phyloP scores from a whole-genome alignment of 2,113 vertebrate genomes.

The Diglossa brunneiventris region DNA sequence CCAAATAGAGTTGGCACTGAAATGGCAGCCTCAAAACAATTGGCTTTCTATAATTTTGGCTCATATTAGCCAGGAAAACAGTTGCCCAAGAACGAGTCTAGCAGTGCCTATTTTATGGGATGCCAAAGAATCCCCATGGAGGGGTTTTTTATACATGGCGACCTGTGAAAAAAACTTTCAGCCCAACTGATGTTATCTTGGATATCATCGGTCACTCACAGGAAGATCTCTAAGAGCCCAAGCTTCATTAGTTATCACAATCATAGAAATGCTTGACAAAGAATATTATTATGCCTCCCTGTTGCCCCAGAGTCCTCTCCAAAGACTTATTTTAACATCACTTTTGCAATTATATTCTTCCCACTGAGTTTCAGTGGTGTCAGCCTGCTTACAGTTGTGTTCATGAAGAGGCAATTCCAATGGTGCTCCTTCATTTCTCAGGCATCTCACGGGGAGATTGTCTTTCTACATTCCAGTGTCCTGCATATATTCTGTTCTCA shows the following conservation, averaged over 20 bases:
- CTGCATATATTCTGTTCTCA: not conserved
- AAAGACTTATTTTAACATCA: not conserved
- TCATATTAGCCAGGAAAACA: not conserved
- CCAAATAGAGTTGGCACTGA: not conserved
- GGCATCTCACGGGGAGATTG: not conserved
- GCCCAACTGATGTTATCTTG: not conserved
- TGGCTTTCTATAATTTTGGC: not conserved
- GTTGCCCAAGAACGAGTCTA: not conserved
- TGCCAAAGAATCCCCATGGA: not conserved
- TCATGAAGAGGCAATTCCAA: not conserved
- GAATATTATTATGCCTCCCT: not conserved
- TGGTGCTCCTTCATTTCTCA: not conserved
- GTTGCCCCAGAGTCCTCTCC: not conserved
- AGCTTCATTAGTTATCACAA: not conserved
- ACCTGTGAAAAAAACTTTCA: not conserved
- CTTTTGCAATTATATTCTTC: not conserved
- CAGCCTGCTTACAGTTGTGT: not conserved
- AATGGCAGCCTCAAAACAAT: not conserved
- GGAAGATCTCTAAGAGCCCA: not conserved
- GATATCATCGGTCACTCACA: not conserved
- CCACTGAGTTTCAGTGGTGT: not conserved
- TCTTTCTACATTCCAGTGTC: not conserved
- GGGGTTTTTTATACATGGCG: not conserved
- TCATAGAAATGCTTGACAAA: not conserved
- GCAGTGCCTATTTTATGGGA: not conserved